Base-by-base conservation (phyloP, 2,113 vertebrate species). In the Plecturocebus donacophilus region DNA sequence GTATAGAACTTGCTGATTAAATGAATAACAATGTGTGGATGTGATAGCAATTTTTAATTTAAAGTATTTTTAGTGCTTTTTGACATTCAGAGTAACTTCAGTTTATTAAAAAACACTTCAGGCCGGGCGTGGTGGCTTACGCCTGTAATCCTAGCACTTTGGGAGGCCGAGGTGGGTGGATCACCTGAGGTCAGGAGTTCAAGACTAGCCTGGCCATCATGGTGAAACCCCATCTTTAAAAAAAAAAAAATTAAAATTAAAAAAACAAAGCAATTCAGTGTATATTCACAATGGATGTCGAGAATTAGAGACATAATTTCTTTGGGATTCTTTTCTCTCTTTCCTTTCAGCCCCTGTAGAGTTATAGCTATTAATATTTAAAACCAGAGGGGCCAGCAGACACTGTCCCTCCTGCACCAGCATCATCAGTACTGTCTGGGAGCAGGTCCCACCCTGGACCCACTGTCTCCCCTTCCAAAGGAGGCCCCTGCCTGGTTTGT, bases 11-110 rank as follows among this genome's bases (percentile, higher is more conserved):
- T 70, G 21, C 38, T 79, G n/a, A 40, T 49, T 87, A 49, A 47
- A 23, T 73, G 56, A 91, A 54, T 56, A 80, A 23, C 45, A 58
- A 23, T 25, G 10, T 80, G 14, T 70, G 27, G 70, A 40, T 95
- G 21, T 49, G 52, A 79, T 56, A 47, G 23, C 40, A 66, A 4
- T 6, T 92, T 92, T 42, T 5, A 27, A 64, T 64, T 94, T 11
- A 76, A 23, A 81, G 35, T 64, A 27, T 47, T 75, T 94, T 97
- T 35, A 95, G 45, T 87, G 30, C n/a, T 42, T 94, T 96, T 84
- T 76, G 54, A 84, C 81, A 58, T 3, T 76, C 80, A 80, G 16
- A 61, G 38, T 32, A 76, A 71, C 27, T 19, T 64, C 5, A 8
- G 5, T 56, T 45, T 61, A 70, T 81, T 70, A 30, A 85, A 83